A percentile compares a stretch with the other conserved stretches of the same genome.
Evolutionary conservation across 2,888 invertebrate genomes (phyloP).

Genomic region (Elmis aenea): DNA sequence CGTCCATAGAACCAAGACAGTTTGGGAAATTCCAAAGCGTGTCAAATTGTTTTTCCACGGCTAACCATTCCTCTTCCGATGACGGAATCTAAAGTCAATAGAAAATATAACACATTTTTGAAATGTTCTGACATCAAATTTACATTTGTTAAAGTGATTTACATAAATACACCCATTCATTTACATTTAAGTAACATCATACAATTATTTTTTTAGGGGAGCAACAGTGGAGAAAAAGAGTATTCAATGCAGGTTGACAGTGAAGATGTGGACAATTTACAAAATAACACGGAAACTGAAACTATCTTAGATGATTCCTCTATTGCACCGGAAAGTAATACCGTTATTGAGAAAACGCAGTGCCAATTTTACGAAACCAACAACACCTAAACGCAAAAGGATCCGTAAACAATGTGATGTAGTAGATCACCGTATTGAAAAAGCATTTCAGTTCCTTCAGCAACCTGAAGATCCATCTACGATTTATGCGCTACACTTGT

Average conservation of each 20-base stretch:
- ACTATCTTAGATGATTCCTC: too few species aligned
- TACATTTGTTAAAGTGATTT: too few species aligned
- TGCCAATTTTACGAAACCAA: too few species aligned
- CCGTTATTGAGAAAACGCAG: too few species aligned
- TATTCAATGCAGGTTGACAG: constrained; percentile 1
- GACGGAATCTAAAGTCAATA: too few species aligned
- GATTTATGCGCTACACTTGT: constrained; percentile 5
- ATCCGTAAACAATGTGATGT: background rate
- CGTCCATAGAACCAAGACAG: background rate
- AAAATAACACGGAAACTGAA: background rate
- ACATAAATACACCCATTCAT: too few species aligned
- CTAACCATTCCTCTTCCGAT: too few species aligned
- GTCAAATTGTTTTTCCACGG: too few species aligned
- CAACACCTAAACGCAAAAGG: constrained; percentile 1
- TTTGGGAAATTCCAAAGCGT: constrained; percentile 3
- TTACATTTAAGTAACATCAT: too few species aligned
- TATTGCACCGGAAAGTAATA: too few species aligned
- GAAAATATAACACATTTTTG: too few species aligned
- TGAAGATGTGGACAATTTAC: background rate
- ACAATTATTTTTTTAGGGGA: constrained; percentile 2
- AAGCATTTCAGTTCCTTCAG: constrained; percentile 4
- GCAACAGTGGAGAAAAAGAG: constrained; percentile 1
- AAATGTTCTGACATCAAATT: too few species aligned
- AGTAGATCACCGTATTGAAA: constrained; percentile 3
- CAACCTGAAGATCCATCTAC: constrained; percentile 3